These are phyloP conservation scores for Blastobasis adustella DNA, from an alignment of 2,888 invertebrate genomes.

Conservation along the genomic window DNA sequence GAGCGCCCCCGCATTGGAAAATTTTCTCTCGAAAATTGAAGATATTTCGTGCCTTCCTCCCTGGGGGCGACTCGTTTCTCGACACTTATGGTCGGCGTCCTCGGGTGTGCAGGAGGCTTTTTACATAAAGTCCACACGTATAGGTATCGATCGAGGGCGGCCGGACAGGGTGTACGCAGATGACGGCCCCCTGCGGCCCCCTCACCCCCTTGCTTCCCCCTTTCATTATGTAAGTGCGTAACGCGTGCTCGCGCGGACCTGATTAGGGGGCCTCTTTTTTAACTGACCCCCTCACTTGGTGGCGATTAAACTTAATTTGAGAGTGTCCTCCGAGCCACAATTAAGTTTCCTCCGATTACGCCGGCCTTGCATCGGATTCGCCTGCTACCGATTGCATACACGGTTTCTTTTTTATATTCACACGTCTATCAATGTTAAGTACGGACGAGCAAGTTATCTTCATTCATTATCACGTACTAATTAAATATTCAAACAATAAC, in stretches of 20 bases:
- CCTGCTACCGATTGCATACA: too few relatives aligned
- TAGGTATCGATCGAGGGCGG: conserved; percentile 72
- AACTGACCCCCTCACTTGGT: conserved; percentile 70
- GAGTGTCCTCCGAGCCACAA: conserved; percentile 49
- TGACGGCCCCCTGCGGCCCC: conserved; percentile 56
- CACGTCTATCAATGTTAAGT: too few relatives aligned
- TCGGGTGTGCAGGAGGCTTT: conserved; percentile 72
- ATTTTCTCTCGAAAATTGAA: conserved; percentile 75
- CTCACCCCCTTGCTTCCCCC: conserved; percentile 57
- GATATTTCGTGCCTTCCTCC: conserved; percentile 71
- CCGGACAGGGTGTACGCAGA: conserved; percentile 73
- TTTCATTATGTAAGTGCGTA: conserved; percentile 76
- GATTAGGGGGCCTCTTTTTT: conserved; percentile 73
- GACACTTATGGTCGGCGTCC: conserved; percentile 73
- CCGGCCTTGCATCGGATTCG: too few relatives aligned
- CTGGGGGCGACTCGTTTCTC: conserved; percentile 71
- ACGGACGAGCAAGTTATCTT: too few relatives aligned
- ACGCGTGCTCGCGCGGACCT: conserved; percentile 73
- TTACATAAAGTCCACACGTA: conserved; percentile 75
- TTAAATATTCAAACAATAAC: too few relatives aligned
- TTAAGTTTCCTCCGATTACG: conserved; percentile 18
- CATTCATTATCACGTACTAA: too few relatives aligned
- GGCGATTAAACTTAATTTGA: conserved; percentile 70
- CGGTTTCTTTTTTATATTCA: too few relatives aligned
- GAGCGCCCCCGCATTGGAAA: conserved; percentile 70